phyloP scores from a whole-genome alignment of 2,797 vertebrate species.

The Thamnophis elegans region DNA sequence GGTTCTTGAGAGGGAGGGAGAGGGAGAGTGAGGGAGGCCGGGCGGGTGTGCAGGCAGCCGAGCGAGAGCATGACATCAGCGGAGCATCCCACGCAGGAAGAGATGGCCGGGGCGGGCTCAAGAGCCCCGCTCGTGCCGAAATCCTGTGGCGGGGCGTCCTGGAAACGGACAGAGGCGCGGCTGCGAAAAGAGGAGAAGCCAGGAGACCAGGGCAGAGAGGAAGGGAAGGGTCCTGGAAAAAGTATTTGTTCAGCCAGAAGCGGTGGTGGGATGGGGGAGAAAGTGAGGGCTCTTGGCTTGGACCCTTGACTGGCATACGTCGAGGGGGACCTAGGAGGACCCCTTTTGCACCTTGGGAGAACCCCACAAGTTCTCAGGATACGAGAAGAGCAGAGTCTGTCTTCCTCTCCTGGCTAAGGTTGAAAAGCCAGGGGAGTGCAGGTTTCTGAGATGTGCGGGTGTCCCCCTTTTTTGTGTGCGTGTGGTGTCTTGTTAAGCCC shows the following conservation, averaged over 20 bases:
- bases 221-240: background rate
- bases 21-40: background rate
- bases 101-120: rapidly evolving
- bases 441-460: background rate
- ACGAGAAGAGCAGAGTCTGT: background rate
- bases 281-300: too few relatives aligned
- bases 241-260: background rate
- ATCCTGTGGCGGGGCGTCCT: background rate
- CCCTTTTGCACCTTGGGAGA: background rate
- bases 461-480: background rate
- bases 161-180: background rate
- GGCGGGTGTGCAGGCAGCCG: background rate
- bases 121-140: background rate
- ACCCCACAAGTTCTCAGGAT: background rate
- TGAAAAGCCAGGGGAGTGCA: background rate
- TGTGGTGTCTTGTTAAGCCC: background rate
- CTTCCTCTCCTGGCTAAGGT: rapidly evolving
- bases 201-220: background rate
- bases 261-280: background rate
- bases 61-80: background rate
- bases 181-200: background rate
- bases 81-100: background rate
- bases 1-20: background rate
- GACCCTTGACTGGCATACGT: background rate
- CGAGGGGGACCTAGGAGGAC: background rate